Base-by-base conservation (phyloP, 2,888 invertebrate species). In the Temnothorax ravouxi region DNA sequence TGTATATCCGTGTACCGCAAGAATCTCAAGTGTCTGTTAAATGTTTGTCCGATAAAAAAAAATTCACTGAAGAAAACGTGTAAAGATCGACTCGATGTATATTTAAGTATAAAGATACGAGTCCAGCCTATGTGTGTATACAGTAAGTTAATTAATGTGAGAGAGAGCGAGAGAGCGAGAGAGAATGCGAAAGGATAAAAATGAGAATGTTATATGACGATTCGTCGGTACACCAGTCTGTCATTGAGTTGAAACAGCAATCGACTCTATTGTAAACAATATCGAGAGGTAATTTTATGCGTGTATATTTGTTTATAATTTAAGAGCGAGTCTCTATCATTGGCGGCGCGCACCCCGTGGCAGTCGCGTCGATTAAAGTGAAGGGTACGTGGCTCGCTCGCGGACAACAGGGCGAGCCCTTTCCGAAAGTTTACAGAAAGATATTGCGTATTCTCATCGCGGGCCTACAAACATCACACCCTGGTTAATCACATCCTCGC, bases 21-120 rank as follows among this genome's bases (percentile, higher is more conserved):
- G 94, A 94, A 94, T 94, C 94, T 94, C 94, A 93, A 92, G 89
- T 93, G 90, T 94, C 89, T 92, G 90, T 91, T 91, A 88, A 86
- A 89, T 90, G 89, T 92, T 77, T 90, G 90, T 90, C 89, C 72
- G 83, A 86, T 89, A 83, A 84, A 86, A 85, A 38, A 83, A 85
- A 38, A 86, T 77, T 56, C n/a, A 59, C 56, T 61, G 64, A 61
- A 50, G 62, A 88, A 52, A 85, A 84, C 66, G 75, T 74, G 83
- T 76, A 84, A 85, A 86, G 75, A 59, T 84, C 69, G 84, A 87
- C 77, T 88, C 87, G 83, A 74, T 76, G 71, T 85, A 84, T 82
- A 87, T 86, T 34, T 83, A 77, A 61, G 2, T 80, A 71, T 86
- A 89, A 87, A 84, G 18, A 76, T 87, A 88, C 86, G 85, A 89